Percentiles rank a stretch among this genome's conserved stretches.
These are phyloP conservation scores for Carduelis carduelis DNA, from an alignment of 2,797 vertebrate genomes.

Conservation along the genomic window DNA sequence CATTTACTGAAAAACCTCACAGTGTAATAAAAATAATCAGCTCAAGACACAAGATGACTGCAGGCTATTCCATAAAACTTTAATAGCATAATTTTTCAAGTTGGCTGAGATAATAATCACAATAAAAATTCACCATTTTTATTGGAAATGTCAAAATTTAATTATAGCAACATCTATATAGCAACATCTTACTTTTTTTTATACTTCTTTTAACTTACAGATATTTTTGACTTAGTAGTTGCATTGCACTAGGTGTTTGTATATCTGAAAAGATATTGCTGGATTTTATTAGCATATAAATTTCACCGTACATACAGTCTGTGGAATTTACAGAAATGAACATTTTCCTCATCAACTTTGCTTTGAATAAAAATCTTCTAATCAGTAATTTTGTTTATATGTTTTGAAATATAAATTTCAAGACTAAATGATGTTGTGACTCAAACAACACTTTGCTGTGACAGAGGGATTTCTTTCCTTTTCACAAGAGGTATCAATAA, in stretches of 20 bases:
- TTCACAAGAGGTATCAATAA: not conserved
- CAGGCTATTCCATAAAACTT: not conserved
- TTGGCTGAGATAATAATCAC: not conserved
- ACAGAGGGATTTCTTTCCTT: not conserved
- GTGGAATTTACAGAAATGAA: not conserved
- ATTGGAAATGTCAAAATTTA: not conserved
- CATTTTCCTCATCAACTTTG: not conserved
- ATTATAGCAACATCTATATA: not conserved
- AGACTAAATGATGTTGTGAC: not conserved
- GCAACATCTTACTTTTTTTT: not conserved
- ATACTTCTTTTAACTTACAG: not conserved
- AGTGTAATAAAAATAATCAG: not conserved
- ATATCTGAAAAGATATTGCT: not conserved
- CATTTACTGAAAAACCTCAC: not conserved
- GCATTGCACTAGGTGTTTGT: not conserved
- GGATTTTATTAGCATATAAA: not conserved
- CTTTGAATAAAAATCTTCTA: not conserved
- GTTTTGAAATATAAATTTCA: not conserved
- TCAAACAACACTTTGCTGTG: not conserved
- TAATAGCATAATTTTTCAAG: conserved; percentile 6
- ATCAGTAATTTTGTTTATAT: not conserved
- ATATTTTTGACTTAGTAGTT: not conserved
- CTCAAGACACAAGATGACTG: not conserved
- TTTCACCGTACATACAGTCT: not conserved
- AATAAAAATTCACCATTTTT: not conserved